Conservation (phyloP, 1,140 invertebrate genomes). For the Aphis gossypii region DNA sequence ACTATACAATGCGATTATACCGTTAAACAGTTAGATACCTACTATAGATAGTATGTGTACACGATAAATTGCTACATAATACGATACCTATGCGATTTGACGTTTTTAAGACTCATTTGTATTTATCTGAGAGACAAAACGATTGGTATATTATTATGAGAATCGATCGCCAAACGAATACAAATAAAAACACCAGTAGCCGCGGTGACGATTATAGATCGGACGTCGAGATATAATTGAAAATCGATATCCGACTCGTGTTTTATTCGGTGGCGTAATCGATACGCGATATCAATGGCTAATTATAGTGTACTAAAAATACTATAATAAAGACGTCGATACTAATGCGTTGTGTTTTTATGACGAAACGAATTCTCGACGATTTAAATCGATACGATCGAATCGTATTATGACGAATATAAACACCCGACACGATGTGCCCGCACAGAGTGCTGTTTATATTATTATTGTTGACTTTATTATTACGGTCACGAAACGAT, state of each 20-base stretch:
- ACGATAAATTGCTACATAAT: too few relatives aligned
- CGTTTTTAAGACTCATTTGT: not conserved
- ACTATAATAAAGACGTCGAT: not conserved
- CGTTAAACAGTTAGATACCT: not conserved
- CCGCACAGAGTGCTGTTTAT: too few relatives aligned
- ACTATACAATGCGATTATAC: not conserved
- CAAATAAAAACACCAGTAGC: not conserved
- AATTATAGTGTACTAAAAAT: not conserved
- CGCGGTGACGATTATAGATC: not conserved
- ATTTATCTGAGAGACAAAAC: not conserved
- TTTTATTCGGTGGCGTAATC: not conserved
- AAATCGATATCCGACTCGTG: not conserved
- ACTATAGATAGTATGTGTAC: too few relatives aligned
- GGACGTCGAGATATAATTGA: not conserved
- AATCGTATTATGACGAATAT: not conserved
- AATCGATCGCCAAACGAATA: not conserved
- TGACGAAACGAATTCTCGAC: not conserved
- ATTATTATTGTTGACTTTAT: too few relatives aligned
- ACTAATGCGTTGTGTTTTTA: not conserved
- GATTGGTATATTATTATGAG: not conserved
- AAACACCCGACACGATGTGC: not conserved
- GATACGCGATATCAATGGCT: not conserved
- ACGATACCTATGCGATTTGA: not conserved
- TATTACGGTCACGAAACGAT: constrained; percentile 8
- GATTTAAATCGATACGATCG: not conserved